These are phyloP conservation scores for Ectemnius continuus DNA, from an alignment of 2,888 invertebrate species.

Conservation along the genomic window DNA sequence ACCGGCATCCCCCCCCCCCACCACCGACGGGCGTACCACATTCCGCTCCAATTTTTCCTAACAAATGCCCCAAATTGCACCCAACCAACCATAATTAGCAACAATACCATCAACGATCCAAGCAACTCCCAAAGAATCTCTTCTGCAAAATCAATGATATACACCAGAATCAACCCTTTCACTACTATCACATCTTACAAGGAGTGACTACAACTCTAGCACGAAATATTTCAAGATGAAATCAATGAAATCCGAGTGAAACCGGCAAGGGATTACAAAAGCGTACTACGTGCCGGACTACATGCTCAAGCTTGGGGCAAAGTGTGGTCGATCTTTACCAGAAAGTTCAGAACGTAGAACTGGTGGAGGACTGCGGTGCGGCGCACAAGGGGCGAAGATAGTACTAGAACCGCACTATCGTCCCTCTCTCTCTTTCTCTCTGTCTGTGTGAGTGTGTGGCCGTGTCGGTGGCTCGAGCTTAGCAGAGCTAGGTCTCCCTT, in stretches of 20 bases:
- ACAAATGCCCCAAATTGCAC: neutral
- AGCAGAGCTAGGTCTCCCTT: neutral
- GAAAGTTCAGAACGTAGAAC: neutral
- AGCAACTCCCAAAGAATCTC: too few relatives aligned
- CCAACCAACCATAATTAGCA: neutral
- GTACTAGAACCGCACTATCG: too few relatives aligned
- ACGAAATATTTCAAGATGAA: neutral
- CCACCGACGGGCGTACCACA: neutral
- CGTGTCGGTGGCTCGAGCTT: slow-evolving; percentile 6
- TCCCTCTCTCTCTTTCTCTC: neutral
- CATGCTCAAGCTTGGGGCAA: neutral
- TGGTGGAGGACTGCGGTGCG: neutral
- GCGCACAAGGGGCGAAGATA: too few relatives aligned
- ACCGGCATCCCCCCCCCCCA: neutral
- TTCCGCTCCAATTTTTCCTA: neutral
- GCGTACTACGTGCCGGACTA: too few relatives aligned
- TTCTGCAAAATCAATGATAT: too few relatives aligned
- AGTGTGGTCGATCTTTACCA: slow-evolving; percentile 6
- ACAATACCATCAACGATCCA: neutral
- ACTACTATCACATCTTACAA: too few relatives aligned
- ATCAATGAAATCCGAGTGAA: neutral
- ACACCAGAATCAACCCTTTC: too few relatives aligned
- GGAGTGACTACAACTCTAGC: neutral
- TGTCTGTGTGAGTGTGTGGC: slow-evolving; percentile 12
- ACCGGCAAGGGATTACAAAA: neutral